Base-by-base conservation (phyloP, 2,113 vertebrate species). In the Eubucco bourcierii region DNA sequence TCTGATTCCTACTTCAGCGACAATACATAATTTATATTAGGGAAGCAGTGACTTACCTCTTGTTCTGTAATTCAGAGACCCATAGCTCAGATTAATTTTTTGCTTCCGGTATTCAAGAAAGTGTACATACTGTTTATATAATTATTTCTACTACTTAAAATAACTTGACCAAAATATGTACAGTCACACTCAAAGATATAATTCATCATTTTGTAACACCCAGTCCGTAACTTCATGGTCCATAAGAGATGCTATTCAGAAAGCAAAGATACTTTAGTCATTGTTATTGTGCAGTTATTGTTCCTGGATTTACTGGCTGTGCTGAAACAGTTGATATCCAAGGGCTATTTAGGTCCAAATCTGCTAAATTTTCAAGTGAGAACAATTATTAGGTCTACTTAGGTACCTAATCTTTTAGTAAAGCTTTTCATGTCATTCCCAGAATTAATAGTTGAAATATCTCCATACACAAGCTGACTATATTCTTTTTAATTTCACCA, bases 221-320 rank as follows among this genome's bases (percentile, higher is more conserved):
- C 72, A 73, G 52, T 37, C 82, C 44, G 24, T 67, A 88, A 91
- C 82, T 91, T 91, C 91, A 95, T 37, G 68, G 67, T 89, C 80
- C 77, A 95, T 71, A 90, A 90, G 76, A 94, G 53, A 90, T 33
- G 12, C 67, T 66, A 85, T 91, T 94, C 80, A 90, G 80, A 29
- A 91, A 19, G 63, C 55, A 86, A 86, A 94, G n/a, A 80, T 59
- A 80, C 29, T 89, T 95, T 85, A 47, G 25, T 71, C 85, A 90
- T 91, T 76, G 80, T 91, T 80, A 75, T 0, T 72, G 65, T 61
- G 67, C 28, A 7, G 33, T 55, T 76, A 95, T 88, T 80, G 75
- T 83, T 90, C 83, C 88, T 76, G 52, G 52, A 8, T 77, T 92
- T 90, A 89, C 59, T 70, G 46, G 81, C 79, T 84, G 39, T 41